Conservation (phyloP, 1,140 invertebrate genomes). For the Pygmarrhopalites habei region DNA sequence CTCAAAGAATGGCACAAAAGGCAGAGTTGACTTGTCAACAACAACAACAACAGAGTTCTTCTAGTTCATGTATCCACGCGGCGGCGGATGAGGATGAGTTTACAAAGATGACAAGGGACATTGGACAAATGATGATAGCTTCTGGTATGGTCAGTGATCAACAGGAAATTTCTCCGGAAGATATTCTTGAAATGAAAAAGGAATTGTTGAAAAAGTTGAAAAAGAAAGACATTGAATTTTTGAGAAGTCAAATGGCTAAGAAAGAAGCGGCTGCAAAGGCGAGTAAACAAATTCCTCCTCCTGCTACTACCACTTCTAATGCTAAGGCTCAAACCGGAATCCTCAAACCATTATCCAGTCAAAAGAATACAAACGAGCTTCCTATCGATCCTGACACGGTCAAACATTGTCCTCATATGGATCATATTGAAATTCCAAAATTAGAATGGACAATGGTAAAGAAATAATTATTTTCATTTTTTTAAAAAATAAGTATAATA, state of each 20-base stretch:
- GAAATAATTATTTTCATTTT: not conserved
- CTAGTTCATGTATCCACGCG: not conserved
- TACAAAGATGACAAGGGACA: not conserved
- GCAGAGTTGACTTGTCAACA: not conserved
- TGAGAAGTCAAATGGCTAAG: not conserved
- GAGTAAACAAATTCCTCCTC: not conserved
- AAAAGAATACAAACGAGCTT: constrained; percentile 39
- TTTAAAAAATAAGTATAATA: not conserved
- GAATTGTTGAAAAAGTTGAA: not conserved
- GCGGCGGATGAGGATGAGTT: not conserved
- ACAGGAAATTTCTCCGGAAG: not conserved
- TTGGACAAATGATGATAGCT: not conserved
- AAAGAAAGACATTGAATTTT: not conserved
- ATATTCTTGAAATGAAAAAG: not conserved
- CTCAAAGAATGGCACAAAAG: constrained; percentile 13
- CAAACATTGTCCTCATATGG: constrained; percentile 73
- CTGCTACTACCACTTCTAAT: not conserved
- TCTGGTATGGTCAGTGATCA: not conserved
- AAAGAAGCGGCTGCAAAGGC: not conserved
- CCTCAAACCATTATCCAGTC: not conserved
- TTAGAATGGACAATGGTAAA: constrained; percentile 66
- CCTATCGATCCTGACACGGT: constrained; percentile 53
- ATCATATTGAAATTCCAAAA: constrained; percentile 71
- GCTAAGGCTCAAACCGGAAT: not conserved
- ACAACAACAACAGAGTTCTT: not conserved